A percentile compares a stretch with the other conserved stretches of the same genome.
phyloP scores from a whole-genome alignment of 2,113 vertebrate genomes.

The Raja brachyura region DNA sequence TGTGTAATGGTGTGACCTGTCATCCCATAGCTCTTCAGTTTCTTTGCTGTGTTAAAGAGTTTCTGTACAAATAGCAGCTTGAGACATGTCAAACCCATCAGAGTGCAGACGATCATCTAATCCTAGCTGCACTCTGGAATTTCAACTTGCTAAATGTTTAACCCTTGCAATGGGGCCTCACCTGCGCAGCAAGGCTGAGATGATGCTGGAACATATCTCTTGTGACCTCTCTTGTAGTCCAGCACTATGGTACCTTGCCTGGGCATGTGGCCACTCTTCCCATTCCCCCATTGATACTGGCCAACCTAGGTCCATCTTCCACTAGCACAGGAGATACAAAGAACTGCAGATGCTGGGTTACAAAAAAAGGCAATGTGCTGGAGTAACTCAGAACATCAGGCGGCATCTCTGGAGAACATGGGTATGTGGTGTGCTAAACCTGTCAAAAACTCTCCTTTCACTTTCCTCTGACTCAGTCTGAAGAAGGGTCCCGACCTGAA shows the following conservation, averaged over 20 bases:
- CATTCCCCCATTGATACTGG: background rate
- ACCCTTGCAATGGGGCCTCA: background rate
- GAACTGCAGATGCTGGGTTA: background rate
- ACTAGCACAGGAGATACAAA: background rate
- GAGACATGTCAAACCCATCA: background rate
- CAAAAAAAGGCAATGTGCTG: background rate
- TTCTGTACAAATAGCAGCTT: constrained; percentile 11
- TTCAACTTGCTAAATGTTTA: background rate
- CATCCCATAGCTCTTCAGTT: background rate
- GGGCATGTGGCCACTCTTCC: background rate
- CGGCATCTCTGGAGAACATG: too few species aligned
- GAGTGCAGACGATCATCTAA: background rate
- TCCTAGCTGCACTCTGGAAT: background rate
- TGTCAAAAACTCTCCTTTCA: too few species aligned
- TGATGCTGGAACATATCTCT: background rate
- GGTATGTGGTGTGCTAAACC: too few species aligned
- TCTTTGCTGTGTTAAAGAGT: background rate
- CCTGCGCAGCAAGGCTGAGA: background rate
- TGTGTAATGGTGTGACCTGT: background rate
- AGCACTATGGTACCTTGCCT: background rate
- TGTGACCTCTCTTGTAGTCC: background rate
- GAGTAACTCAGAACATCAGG: too few species aligned
- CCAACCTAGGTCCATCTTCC: background rate
- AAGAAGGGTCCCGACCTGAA: too few species aligned
- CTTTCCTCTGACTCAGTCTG: too few species aligned